A percentile compares a stretch with the other conserved stretches of the same genome.
Evolutionary conservation across 2,113 vertebrate genomes (phyloP).

Genomic region (Agapornis roseicollis): DNA sequence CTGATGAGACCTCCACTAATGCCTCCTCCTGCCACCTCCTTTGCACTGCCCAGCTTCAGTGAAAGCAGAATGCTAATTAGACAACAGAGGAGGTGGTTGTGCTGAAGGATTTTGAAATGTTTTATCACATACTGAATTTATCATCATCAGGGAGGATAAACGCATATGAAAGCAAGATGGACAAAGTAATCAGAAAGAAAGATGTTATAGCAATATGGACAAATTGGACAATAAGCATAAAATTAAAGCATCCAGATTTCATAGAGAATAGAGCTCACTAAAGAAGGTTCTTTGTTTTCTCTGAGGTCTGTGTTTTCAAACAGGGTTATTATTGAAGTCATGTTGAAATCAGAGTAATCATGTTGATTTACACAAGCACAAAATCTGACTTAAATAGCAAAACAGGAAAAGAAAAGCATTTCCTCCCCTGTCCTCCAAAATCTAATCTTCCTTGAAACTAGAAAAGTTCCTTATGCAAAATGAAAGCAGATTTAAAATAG

Average conservation of each 20-base stretch:
- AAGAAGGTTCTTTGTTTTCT: not conserved
- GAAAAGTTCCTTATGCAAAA: not conserved
- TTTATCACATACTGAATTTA: not conserved
- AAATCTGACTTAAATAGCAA: not conserved
- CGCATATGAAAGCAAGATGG: not conserved
- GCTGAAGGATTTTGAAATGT: not conserved
- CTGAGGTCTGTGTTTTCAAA: not conserved
- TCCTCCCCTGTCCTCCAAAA: not conserved
- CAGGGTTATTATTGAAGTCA: not conserved
- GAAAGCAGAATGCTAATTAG: not conserved
- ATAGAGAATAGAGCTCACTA: not conserved
- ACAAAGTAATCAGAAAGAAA: not conserved
- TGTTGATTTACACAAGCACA: not conserved
- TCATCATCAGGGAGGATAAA: not conserved
- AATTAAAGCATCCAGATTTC: not conserved
- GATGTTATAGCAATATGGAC: not conserved
- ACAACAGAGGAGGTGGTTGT: not conserved
- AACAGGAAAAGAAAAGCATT: not conserved
- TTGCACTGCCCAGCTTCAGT: not conserved
- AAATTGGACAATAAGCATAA: not conserved
- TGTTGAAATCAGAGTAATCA: not conserved
- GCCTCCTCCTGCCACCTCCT: not conserved
- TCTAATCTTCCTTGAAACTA: not conserved
- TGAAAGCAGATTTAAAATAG: not conserved
- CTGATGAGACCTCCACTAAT: conserved; percentile 5